Evolutionary conservation across 2,113 vertebrate genomes (phyloP).

Genomic region (Apaloderma vittatum): DNA sequence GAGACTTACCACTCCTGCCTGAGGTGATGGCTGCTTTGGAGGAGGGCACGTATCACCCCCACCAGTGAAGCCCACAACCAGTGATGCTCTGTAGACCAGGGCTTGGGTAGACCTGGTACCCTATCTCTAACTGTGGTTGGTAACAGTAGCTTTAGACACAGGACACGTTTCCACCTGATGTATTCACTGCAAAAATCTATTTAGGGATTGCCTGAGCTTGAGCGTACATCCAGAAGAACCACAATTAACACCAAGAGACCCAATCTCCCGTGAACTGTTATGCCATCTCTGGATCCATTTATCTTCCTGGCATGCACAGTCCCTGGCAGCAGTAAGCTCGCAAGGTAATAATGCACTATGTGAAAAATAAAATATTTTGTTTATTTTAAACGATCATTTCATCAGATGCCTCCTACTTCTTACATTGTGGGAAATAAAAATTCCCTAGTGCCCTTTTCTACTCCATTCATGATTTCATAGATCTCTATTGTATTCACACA

Average conservation of each 20-base stretch:
- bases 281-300: slow-evolving; percentile 34
- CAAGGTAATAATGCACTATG: slow-evolving; percentile 17
- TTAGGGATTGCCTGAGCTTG: slow-evolving; percentile 38
- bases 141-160: background rate
- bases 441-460: slow-evolving; percentile 27
- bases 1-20: accelerated
- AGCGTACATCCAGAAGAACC: background rate
- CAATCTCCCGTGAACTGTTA: slow-evolving; percentile 10
- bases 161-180: background rate
- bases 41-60: background rate
- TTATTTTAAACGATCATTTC: slow-evolving; percentile 59
- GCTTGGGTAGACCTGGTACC: accelerated
- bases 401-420: slow-evolving; percentile 50
- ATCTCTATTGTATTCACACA: slow-evolving; percentile 43
- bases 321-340: background rate
- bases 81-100: accelerated
- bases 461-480: slow-evolving; percentile 42
- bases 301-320: slow-evolving; percentile 40
- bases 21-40: accelerated
- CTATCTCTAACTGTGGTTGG: background rate
- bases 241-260: slow-evolving; percentile 54
- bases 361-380: slow-evolving; percentile 54
- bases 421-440: slow-evolving; percentile 56
- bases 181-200: slow-evolving; percentile 16
- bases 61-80: background rate